Percentiles rank a stretch among this genome's conserved stretches.
Evolutionary conservation across 2,113 vertebrate species (phyloP).

Genomic region (Tretioscincus oriximinensis): DNA sequence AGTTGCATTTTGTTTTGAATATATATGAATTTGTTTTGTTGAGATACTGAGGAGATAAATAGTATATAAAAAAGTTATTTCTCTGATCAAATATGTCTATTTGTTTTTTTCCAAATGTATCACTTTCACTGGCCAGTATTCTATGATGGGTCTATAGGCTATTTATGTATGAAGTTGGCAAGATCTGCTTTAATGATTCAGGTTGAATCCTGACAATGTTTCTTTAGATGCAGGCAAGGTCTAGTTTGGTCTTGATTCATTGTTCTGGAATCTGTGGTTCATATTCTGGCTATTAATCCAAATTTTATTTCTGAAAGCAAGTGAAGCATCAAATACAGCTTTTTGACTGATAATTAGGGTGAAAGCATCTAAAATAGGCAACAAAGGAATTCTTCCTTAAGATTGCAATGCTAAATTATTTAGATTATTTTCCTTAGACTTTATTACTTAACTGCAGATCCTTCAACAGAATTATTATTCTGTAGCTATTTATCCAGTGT

Average conservation of each 20-base stretch:
- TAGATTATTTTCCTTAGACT: background rate
- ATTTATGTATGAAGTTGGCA: too few species aligned
- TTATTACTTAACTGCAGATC: background rate
- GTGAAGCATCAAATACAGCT: background rate
- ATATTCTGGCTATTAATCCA: background rate
- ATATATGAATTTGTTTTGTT: too few species aligned
- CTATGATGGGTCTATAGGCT: too few species aligned
- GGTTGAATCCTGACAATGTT: too few species aligned
- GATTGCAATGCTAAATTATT: background rate
- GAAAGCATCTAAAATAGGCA: background rate
- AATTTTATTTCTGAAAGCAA: background rate
- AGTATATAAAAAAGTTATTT: too few species aligned
- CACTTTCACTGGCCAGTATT: too few species aligned
- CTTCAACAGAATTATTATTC: conserved; percentile 8
- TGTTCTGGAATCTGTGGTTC: too few species aligned
- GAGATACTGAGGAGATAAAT: too few species aligned
- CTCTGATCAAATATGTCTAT: too few species aligned
- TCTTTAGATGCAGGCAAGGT: background rate
- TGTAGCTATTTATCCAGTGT: background rate
- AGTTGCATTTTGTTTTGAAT: too few species aligned
- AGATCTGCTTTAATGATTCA: too few species aligned
- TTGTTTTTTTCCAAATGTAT: too few species aligned
- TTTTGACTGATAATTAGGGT: background rate
- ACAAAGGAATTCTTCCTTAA: conserved; percentile 1
- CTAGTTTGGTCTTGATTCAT: background rate